Conservation (phyloP, 2,888 invertebrate species). For the Globia sparganii region DNA sequence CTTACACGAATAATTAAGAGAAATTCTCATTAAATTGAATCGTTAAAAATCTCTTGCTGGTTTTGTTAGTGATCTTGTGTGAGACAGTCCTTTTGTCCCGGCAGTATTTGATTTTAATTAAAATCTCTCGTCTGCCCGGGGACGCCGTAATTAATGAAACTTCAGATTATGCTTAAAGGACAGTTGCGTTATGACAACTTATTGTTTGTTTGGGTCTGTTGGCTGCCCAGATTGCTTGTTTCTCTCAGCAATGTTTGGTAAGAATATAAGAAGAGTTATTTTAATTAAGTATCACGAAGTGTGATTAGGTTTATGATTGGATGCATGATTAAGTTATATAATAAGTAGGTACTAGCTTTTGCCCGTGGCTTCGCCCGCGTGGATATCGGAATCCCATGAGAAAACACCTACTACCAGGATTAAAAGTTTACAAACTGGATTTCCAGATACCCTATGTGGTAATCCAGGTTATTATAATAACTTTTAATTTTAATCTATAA, state of each 20-base stretch:
- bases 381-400: background rate
- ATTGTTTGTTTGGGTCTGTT: slow-evolving; percentile 56
- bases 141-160: slow-evolving; percentile 63
- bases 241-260: background rate
- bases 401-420: background rate
- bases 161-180: slow-evolving; percentile 54
- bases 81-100: slow-evolving; percentile 65
- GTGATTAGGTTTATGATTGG: background rate
- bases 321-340: background rate
- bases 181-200: slow-evolving; percentile 60
- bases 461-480: too few species aligned
- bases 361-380: background rate
- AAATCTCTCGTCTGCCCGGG: slow-evolving; percentile 68
- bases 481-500: background rate
- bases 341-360: background rate
- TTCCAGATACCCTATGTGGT: too few species aligned
- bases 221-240: slow-evolving; percentile 17
- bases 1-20: slow-evolving; percentile 25
- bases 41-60: slow-evolving; percentile 60
- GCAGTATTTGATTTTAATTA: slow-evolving; percentile 79
- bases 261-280: background rate
- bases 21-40: slow-evolving; percentile 59
- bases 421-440: too few species aligned
- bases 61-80: slow-evolving; percentile 54
- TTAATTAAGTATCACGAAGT: background rate